Base-by-base conservation (phyloP, 2,888 invertebrate species). In the Adelognathus sp. region DNA sequence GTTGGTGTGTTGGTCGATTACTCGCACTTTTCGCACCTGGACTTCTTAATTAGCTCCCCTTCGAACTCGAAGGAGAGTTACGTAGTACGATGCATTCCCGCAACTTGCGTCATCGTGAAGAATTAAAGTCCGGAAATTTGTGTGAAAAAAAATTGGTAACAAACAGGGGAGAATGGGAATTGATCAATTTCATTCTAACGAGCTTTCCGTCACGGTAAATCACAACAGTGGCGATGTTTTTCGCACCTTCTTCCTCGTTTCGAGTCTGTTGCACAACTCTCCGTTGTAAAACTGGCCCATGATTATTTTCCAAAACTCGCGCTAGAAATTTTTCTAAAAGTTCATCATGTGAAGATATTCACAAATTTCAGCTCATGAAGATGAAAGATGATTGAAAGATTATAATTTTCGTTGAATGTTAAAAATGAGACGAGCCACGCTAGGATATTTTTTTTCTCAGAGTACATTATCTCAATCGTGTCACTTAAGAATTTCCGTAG, bases 11-110 rank as follows among this genome's bases (percentile, higher is more conserved):
- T 18, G 33, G 24, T 3, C 33, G 58, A 70, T 60, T 67, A 56
- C 41, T 56, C 56, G 70, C 46, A 46, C 14, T 69, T 60, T 60
- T 39, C 9, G 33, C 63, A 64, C 46, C 33, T 41, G 33, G 5
- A n/a, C 31, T 46, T 3, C n/a, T 11, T 24, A 46, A 24, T 46
- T 46, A 21, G 4, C 46, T n/a, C 31, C 21, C 14, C 21, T 29
- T 29, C n/a, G 4, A 29, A 27, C 7, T 29, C 16, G 16, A 5
- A 44, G 14, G 44, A 16, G 18, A 2, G 18, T n/a, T 16, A 18
- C 27, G 27, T n/a, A n/a, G 5, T 29, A 29, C 14, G 2, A n/a
- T 5, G 3, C 14, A 54, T 27, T 29, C 16, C 1, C 5, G 27
- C 52, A 6, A 24, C 11, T 46, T 46, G 11, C 46, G 21, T 46